Evolutionary conservation across 2,888 invertebrate species (phyloP), one percentile per base, ranked within the genome.

Genomic region (Drosophila tanythrix): DNA sequence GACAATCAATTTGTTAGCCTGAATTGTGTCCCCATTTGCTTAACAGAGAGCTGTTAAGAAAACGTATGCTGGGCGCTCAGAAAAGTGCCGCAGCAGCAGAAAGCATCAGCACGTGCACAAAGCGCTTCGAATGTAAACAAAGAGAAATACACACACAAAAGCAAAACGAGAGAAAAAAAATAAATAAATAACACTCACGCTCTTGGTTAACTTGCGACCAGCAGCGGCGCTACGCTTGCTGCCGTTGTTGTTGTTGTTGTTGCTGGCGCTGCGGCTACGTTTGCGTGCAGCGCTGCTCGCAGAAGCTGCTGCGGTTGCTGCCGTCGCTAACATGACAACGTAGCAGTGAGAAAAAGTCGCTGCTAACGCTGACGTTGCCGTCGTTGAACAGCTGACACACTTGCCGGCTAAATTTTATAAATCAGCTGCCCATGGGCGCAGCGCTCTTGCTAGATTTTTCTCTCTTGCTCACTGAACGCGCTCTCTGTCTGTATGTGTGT

Each of bases 291-390:
- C 67, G 62, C 74, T 78, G 63, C 72, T 72, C 27, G 80, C 80
- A 29, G 89, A 62, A 29, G 86, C 68, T 43, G 88, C 67, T 33
- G 83, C 57, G 43, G 83, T 65, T 61, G 79, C 72, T 73, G 80
- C 74, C 73, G 89, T 83, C 52, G 91, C 91, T 90, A 90, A 91
- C 90, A 90, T 90, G 79, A 70, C 79, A 80, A 68, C 82, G 74
- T 75, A 76, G 73, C 70, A 79, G 76, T 65, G 60, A 60, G 70
- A 67, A 67, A 66, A 55, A 50, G 57, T 57, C 66, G 58, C 59
- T 60, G 68, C 57, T 61, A 43, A 53, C 25, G 70, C 51, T 57
- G 65, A 73, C 69, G 76, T 60, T 56, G 75, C 64, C 52, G 64
- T 75, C 50, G 51, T 52, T 69, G 67, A 84, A 84, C 84, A 84